Base-by-base conservation (phyloP, 2,113 vertebrate species). In the Zapornia atra region DNA sequence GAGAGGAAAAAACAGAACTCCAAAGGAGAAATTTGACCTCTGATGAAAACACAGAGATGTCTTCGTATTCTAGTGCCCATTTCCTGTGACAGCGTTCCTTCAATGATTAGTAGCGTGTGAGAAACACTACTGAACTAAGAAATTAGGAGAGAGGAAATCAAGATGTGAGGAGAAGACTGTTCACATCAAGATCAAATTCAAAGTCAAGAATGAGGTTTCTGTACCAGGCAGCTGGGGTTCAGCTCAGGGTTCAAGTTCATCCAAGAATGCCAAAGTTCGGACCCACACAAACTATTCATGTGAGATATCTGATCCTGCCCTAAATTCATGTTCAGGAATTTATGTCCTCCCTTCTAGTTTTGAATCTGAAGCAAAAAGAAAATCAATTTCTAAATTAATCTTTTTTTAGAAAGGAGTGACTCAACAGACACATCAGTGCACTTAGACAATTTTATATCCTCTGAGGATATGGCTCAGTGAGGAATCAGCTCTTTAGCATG, bases 401-500 rank as follows among this genome's bases (percentile, higher is more conserved):
- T 64, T 80, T 88, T 57, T 57, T n/a, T 68, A 44, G 73, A 79
- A 92, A 88, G 10, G 12, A 46, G 24, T 72, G 34, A 86, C 69
- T 85, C 53, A 93, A 40, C 20, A 46, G 40, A 66, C 10, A 6
- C 79, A 82, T 77, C 36, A 75, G 53, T 61, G 26, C 60, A 83
- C 42, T 93, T 87, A 81, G 90, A 53, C 17, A 51, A 22, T 60
- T 79, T 81, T 69, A 78, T 40, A 81, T 59, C 50, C 36, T 82
- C 38, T 86, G 26, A 88, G 73, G 42, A 78, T 83, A 64, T 24
- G 34, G 53, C 44, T 90, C 65, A 81, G 25, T 22, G 50, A 84
- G 16, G 46, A 79, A 64, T 87, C 80, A 54, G 26, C n/a, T 59
- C 53, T 94, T 95, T 84, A 95, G 64, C 79, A 76, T 83, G 65